Conservation (phyloP, 1,140 invertebrate species). For the Oedothorax gibbosus region DNA sequence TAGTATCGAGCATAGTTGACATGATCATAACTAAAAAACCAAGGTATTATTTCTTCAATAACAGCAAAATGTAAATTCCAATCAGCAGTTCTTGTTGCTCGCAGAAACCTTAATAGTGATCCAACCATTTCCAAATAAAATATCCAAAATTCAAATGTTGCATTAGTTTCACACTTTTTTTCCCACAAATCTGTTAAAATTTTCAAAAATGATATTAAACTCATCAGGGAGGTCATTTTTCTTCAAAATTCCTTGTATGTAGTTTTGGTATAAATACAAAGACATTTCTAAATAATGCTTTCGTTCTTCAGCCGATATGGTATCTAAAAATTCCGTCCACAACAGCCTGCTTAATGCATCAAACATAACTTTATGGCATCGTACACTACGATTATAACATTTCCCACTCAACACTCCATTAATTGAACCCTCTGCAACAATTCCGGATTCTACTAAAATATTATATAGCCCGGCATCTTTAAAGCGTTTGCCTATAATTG, state of each 20-base stretch:
- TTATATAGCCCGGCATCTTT: constrained; percentile 62
- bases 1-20: constrained; percentile 48
- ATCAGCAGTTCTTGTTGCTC: constrained; percentile 15
- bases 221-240: neutral
- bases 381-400: constrained; percentile 62
- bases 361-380: constrained; percentile 62
- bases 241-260: neutral
- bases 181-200: neutral
- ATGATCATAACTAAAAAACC: constrained; percentile 31
- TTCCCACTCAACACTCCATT: constrained; percentile 59
- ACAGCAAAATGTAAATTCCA: constrained; percentile 5
- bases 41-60: constrained; percentile 21
- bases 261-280: neutral
- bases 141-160: constrained; percentile 12
- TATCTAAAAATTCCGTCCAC: constrained; percentile 47
- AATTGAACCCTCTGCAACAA: constrained; percentile 62
- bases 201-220: neutral
- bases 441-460: constrained; percentile 62
- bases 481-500: constrained; percentile 63
- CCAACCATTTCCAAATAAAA: constrained; percentile 24
- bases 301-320: neutral
- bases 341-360: constrained; percentile 58
- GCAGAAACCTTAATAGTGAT: neutral
- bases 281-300: neutral
- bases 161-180: neutral